Evolutionary conservation across 2,888 invertebrate species (phyloP).

Genomic region (Hyles lineata): DNA sequence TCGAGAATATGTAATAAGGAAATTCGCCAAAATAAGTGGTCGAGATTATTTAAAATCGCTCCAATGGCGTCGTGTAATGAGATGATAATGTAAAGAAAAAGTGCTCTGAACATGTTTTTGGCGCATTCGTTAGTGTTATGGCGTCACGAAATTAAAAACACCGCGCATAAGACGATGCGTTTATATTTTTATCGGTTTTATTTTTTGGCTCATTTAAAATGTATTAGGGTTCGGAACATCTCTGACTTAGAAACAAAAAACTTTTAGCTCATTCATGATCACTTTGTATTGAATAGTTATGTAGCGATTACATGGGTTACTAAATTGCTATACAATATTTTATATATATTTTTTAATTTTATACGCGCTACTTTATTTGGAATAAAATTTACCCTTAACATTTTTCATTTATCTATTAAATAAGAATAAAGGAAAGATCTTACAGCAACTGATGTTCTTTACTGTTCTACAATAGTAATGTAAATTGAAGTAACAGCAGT

Average conservation of each 20-base stretch:
- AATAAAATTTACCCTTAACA: too few species aligned
- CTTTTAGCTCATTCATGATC: too few species aligned
- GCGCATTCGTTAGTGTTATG: conserved; percentile 29
- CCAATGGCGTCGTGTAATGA: conserved; percentile 62
- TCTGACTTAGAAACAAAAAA: too few species aligned
- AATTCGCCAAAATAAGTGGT: conserved; percentile 63
- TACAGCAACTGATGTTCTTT: neutral
- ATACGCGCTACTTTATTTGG: too few species aligned
- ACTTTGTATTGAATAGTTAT: too few species aligned
- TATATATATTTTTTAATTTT: too few species aligned
- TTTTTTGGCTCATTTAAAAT: neutral
- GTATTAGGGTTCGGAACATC: neutral
- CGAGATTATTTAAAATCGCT: conserved; percentile 60
- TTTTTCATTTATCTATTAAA: too few species aligned
- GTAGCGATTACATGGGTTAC: too few species aligned
- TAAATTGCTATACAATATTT: too few species aligned
- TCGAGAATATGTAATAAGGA: conserved; percentile 70
- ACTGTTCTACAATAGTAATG: neutral
- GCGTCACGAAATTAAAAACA: conserved; percentile 21
- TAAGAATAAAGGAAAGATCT: too few species aligned
- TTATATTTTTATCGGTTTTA: conserved; percentile 15
- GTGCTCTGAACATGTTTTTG: conserved; percentile 48
- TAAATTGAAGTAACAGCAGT: neutral
- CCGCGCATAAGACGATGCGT: neutral
- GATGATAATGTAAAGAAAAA: conserved; percentile 68